A percentile compares a stretch with the other conserved stretches of the same genome.
phyloP scores from a whole-genome alignment of 2,888 invertebrate species.

The Xylophagus ater region DNA sequence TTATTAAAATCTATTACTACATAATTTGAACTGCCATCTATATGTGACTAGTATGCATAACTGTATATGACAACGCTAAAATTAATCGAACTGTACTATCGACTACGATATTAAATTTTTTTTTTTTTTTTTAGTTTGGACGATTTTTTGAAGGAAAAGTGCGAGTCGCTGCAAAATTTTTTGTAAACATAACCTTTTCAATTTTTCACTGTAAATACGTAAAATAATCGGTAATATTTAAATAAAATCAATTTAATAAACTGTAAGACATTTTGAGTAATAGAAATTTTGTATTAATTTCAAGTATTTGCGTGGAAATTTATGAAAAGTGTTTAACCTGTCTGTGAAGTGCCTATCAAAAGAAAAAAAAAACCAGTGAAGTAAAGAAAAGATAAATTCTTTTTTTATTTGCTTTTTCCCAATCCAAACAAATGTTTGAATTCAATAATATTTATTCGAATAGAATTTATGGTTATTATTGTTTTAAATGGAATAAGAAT shows the following conservation, averaged over 20 bases:
- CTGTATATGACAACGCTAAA: slow-evolving; percentile 13
- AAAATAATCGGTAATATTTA: not conserved
- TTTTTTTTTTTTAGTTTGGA: slow-evolving; percentile 10
- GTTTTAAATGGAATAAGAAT: too few species aligned
- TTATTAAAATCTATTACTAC: too few species aligned
- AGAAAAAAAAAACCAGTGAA: too few species aligned
- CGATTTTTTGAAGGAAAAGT: slow-evolving; percentile 12
- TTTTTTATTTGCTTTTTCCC: slow-evolving; percentile 15
- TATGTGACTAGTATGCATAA: too few species aligned
- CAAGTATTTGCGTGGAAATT: slow-evolving; percentile 1
- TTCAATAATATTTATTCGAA: too few species aligned
- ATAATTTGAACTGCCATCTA: too few species aligned
- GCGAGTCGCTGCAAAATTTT: slow-evolving; percentile 13
- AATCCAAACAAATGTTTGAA: too few species aligned
- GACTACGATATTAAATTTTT: too few species aligned
- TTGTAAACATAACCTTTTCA: slow-evolving; percentile 18
- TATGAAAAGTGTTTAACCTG: slow-evolving; percentile 4
- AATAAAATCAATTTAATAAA: not conserved
- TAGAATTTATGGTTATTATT: too few species aligned
- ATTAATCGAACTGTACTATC: slow-evolving; percentile 10
- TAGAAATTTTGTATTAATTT: slow-evolving; percentile 1
- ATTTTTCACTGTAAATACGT: slow-evolving; percentile 13
- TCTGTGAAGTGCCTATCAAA: slow-evolving; percentile 10
- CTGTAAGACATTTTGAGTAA: not conserved
- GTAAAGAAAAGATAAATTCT: slow-evolving; percentile 17